These are phyloP conservation scores for human DNA, from an alignment of 2,113 vertebrate genomes.

Conservation along the genomic window GRCh38 chr5:96252001-96252500, in stretches of 20 bases:
- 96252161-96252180: background rate
- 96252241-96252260: background rate
- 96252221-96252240: background rate
- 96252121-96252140: background rate
- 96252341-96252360: background rate
- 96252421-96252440: background rate
- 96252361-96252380: background rate
- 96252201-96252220: background rate
- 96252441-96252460: background rate
- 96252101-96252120: background rate
- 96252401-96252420: slow-evolving; percentile 6
- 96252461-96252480: background rate
- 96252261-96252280: background rate
- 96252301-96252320: background rate
- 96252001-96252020: background rate
- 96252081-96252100: background rate
- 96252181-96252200: background rate
- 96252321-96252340: slow-evolving; percentile 7
- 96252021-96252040: background rate
- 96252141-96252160: background rate
- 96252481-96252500: background rate
- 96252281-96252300: background rate
- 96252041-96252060: background rate
- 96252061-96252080: background rate
- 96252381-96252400: background rate